These are phyloP conservation scores for Parnassius mnemosyne DNA, from an alignment of 2,888 invertebrate species.

Conservation along the genomic window DNA sequence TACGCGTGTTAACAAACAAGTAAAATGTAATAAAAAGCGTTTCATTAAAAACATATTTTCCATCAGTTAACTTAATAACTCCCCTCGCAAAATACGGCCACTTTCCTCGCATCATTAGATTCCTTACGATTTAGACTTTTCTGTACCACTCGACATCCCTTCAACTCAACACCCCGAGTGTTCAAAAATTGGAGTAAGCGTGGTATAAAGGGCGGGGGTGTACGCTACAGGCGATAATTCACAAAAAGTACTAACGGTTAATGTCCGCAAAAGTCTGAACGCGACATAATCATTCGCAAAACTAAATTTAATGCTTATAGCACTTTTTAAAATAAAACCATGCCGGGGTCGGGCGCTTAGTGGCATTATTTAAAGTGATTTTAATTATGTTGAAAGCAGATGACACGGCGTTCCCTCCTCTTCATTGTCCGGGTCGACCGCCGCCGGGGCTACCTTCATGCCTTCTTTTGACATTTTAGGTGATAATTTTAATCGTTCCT, in stretches of 20 bases:
- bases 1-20: too few species aligned
- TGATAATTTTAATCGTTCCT: conserved; percentile 34
- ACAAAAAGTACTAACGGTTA: conserved; percentile 76
- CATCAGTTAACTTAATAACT: conserved; percentile 27
- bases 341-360: conserved; percentile 69
- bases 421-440: conserved; percentile 60
- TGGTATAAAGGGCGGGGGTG: conserved; percentile 70
- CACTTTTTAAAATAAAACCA: conserved; percentile 77
- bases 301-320: conserved; percentile 80
- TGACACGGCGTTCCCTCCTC: conserved; percentile 76
- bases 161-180: conserved; percentile 50
- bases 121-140: conserved; percentile 35
- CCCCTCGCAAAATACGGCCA: conserved; percentile 35
- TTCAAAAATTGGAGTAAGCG: conserved; percentile 66
- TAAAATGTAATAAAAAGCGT: background rate
- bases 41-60: conserved; percentile 30
- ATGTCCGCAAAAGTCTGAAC: conserved; percentile 68
- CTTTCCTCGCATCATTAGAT: conserved; percentile 40
- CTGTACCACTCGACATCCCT: conserved; percentile 38
- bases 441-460: conserved; percentile 25
- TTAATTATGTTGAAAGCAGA: conserved; percentile 81
- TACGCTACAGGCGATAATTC: conserved; percentile 70
- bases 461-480: conserved; percentile 45
- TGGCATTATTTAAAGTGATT: conserved; percentile 79
- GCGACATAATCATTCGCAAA: conserved; percentile 78